A percentile compares a stretch with the other conserved stretches of the same genome.
Evolutionary conservation across 2,797 vertebrate species (phyloP).

Genomic region (Gymnothorax javanicus): DNA sequence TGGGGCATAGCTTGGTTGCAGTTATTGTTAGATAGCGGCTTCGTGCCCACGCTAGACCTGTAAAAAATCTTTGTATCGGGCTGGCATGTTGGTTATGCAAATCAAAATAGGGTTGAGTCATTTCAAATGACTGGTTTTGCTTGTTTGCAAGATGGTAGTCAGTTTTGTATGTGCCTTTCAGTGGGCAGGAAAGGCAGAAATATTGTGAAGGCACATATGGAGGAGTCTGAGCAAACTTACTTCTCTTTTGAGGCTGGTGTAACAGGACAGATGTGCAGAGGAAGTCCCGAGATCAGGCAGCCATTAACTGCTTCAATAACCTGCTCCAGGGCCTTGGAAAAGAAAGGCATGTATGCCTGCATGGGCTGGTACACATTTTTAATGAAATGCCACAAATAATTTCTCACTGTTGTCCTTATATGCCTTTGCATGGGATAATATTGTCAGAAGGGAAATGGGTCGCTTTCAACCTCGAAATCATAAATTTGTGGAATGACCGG

Average conservation of each 20-base stretch:
- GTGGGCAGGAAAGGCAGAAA: slow-evolving; percentile 1
- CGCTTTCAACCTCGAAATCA: not conserved
- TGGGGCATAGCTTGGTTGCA: not conserved
- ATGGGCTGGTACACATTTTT: not conserved
- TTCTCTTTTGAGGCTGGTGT: not conserved
- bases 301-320: slow-evolving; percentile 61
- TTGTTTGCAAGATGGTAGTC: not conserved
- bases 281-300: slow-evolving; percentile 51
- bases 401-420: not conserved
- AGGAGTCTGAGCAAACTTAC: not conserved
- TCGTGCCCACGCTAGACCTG: not conserved
- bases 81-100: not conserved
- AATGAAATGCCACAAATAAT: slow-evolving; percentile 16
- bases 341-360: not conserved
- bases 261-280: not conserved
- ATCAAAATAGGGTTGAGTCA: not conserved
- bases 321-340: slow-evolving; percentile 11
- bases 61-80: not conserved
- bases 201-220: not conserved
- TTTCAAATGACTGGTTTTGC: not conserved
- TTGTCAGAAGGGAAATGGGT: not conserved
- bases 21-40: not conserved
- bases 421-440: not conserved
- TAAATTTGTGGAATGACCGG: slow-evolving; percentile 48
- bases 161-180: not conserved